Evolutionary conservation across 2,888 invertebrate species (phyloP), one percentile per base, ranked within the genome.

Genomic region (Plebejus argus): DNA sequence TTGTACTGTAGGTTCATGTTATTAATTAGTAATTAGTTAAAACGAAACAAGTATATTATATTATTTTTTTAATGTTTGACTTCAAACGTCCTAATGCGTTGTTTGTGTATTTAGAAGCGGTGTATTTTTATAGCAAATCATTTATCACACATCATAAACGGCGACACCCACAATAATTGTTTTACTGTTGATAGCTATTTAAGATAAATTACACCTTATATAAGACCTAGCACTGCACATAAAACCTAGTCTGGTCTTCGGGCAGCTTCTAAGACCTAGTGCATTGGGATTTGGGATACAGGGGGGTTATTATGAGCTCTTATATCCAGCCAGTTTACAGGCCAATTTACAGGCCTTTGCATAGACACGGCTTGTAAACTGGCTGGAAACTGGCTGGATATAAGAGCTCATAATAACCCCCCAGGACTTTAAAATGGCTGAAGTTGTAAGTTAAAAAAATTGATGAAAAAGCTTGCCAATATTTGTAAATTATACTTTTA

Each of bases 121-220:
- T 66, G 3, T 33, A 33, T 56, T 49, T 72, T 71, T 56, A 39
- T 61, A 23, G 12, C 28, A 66, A 66, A 66, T 28, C 66, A 66
- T 66, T 66, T 33, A 66, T 66, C 66, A 66, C 66, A 66, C 66
- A 66, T 28, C 66, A 66, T 66, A 66, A 66, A 66, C 28, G 28
- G 15, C 28, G 66, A 12, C 66, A 33, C 66, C 28, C 66, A 66
- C 66, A 66, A 66, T 33, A 66, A 66, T 33, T 66, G 66, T 28
- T 66, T 66, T 66, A 66, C 66, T 28, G 18, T 28, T 20, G 66
- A 66, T 66, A 66, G 28, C 66, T 33, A 66, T 66, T 66, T 66
- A 66, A 23, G 66, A 66, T 66, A 66, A 66, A 66, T 66, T 33
- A 28, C 66, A 66, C 28, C 66, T 28, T 66, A 66, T 66, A 66